Conservation (phyloP, 2,888 invertebrate genomes). For the Nineta flava region DNA sequence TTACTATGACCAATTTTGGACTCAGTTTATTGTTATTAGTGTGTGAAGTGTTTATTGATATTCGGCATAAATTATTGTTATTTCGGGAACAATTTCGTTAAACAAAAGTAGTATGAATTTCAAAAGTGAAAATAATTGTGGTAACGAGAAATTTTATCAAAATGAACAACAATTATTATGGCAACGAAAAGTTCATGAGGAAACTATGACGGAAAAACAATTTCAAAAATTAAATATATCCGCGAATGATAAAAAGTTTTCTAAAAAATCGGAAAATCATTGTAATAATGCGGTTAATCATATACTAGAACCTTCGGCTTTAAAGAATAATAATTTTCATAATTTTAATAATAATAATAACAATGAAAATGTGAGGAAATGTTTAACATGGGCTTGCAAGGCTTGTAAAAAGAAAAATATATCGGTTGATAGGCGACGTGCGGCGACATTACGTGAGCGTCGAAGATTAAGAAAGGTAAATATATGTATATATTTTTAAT, state of each 20-base stretch:
- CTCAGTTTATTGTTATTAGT: no score
- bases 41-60: no score
- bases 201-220: background rate
- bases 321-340: slow-evolving; percentile 15
- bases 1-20: no score
- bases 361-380: slow-evolving; percentile 45
- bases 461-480: slow-evolving; percentile 80
- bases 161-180: no score
- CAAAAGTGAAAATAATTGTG: no score
- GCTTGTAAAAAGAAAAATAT: slow-evolving; percentile 94
- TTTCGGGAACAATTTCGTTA: background rate
- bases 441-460: slow-evolving; percentile 89
- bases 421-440: slow-evolving; percentile 89
- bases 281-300: slow-evolving; percentile 26
- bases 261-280: slow-evolving; percentile 8
- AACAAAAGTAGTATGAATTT: no score
- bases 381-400: slow-evolving; percentile 93
- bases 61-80: background rate
- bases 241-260: slow-evolving; percentile 3
- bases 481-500: slow-evolving; percentile 7
- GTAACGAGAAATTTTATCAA: no score
- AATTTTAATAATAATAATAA: slow-evolving; percentile 18
- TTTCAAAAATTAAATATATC: background rate
- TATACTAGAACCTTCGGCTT: slow-evolving; percentile 26
- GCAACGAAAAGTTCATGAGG: no score